Conservation (phyloP, 2,113 vertebrate genomes). For the Oreotrochilus melanogaster region DNA sequence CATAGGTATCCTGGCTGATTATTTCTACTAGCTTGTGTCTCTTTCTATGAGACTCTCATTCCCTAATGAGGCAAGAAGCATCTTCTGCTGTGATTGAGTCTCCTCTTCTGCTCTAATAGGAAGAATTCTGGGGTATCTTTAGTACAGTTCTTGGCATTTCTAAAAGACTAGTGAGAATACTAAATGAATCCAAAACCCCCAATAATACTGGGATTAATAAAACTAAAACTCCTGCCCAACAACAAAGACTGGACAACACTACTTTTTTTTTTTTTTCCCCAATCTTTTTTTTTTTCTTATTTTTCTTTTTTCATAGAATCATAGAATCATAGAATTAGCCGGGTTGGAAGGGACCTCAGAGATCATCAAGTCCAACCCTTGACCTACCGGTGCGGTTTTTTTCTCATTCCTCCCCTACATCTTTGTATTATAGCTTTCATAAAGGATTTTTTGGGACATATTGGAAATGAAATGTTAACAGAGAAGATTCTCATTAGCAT, state of each 20-base stretch:
- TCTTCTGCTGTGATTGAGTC: not conserved
- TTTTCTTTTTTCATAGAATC: too few species aligned
- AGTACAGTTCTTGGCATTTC: not conserved
- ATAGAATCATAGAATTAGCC: too few species aligned
- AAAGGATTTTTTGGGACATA: not conserved
- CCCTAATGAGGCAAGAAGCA: not conserved
- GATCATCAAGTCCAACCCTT: too few species aligned
- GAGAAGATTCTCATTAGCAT: not conserved
- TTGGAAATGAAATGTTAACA: not conserved
- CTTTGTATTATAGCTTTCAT: not conserved
- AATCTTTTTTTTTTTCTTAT: too few species aligned
- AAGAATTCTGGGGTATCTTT: not conserved
- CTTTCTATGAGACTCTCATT: not conserved
- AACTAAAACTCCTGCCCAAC: not conserved
- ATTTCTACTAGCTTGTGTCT: not conserved
- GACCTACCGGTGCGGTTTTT: too few species aligned
- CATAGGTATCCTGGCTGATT: not conserved
- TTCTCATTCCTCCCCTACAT: fast-evolving
- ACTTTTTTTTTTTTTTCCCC: too few species aligned
- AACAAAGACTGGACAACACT: not conserved
- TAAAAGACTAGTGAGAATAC: not conserved
- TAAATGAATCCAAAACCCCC: not conserved
- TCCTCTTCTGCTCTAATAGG: not conserved
- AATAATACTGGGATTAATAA: not conserved
- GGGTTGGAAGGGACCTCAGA: too few species aligned